Conservation (phyloP, 1,140 invertebrate genomes). For the Papilio aristodemus region DNA sequence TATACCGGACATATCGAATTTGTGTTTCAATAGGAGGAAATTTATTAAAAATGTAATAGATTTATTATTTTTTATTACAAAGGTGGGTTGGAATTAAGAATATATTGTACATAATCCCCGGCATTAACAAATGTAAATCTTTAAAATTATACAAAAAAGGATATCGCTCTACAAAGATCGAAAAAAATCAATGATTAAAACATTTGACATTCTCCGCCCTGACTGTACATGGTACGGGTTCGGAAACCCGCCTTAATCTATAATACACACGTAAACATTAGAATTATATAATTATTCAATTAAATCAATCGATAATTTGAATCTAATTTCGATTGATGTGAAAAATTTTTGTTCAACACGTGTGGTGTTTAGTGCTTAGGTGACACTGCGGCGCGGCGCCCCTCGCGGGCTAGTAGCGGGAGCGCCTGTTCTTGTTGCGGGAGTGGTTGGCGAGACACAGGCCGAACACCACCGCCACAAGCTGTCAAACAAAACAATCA, state of each 20-base stretch:
- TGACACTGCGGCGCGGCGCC: not conserved
- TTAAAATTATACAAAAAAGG: too few relatives aligned
- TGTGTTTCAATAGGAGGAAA: too few relatives aligned
- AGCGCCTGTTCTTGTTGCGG: conserved; percentile 61
- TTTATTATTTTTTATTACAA: too few relatives aligned
- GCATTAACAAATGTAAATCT: too few relatives aligned
- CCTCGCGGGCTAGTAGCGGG: conserved; percentile 50
- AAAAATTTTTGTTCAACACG: not conserved
- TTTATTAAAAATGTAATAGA: too few relatives aligned
- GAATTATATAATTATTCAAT: not conserved
- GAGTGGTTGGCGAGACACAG: conserved; percentile 69
- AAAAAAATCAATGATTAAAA: too few relatives aligned
- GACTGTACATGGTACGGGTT: conserved; percentile 4
- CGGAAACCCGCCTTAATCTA: conserved; percentile 6
- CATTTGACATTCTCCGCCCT: not conserved
- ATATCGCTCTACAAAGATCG: too few relatives aligned
- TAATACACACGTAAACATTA: not conserved
- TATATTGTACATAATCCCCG: too few relatives aligned
- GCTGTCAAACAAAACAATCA: conserved; percentile 48
- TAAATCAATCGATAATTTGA: not conserved
- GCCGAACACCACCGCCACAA: conserved; percentile 67
- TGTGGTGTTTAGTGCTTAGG: not conserved
- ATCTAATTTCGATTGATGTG: not conserved
- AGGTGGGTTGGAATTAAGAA: too few relatives aligned
- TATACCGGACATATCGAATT: too few relatives aligned